Conservation (phyloP, 2,797 vertebrate genomes). For the Falco rusticolus region DNA sequence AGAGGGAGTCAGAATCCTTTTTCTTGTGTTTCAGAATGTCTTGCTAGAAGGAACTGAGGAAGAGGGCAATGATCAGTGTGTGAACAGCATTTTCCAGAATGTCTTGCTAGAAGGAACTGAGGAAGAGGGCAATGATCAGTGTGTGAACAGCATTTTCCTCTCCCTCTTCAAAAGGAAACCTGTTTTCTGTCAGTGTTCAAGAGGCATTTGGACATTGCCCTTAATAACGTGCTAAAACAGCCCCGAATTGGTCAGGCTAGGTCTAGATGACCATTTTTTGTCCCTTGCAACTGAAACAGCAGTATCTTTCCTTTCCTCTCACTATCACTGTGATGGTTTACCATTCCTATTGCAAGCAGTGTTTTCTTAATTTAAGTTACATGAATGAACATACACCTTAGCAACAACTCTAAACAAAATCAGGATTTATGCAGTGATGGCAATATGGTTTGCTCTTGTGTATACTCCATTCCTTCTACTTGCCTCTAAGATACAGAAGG, state of each 20-base stretch:
- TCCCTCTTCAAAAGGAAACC: background rate
- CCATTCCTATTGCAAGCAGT: background rate
- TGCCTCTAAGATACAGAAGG: background rate
- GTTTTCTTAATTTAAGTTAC: background rate
- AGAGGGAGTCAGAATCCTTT: background rate
- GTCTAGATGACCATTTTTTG: background rate
- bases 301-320: background rate
- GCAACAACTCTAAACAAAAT: background rate
- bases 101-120: background rate
- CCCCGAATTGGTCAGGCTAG: background rate
- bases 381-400: background rate
- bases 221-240: background rate
- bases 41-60: background rate
- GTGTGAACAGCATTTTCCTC: background rate
- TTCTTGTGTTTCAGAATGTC: background rate
- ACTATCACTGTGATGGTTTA: background rate
- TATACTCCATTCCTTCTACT: background rate
- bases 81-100: background rate
- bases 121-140: background rate
- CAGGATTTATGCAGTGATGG: background rate
- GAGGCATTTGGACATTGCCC: background rate
- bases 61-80: background rate
- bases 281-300: background rate
- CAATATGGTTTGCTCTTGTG: background rate
- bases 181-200: background rate